Conservation (phyloP, 2,113 vertebrate genomes). For the Sebastes fasciatus region DNA sequence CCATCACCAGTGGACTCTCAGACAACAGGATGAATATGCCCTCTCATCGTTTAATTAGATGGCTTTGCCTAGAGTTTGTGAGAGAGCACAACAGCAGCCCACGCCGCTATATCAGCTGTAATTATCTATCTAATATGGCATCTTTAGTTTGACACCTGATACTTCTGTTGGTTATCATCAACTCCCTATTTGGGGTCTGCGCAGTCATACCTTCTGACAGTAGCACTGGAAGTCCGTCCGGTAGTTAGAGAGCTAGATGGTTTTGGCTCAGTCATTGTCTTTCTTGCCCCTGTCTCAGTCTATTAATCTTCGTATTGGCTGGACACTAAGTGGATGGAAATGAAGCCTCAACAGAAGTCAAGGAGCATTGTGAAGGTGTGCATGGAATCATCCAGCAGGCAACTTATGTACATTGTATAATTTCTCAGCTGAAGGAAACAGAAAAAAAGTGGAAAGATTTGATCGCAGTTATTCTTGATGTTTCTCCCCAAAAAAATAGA, state of each 20-base stretch:
- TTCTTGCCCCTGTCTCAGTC: conserved; percentile 18
- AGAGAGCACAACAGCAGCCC: conserved; percentile 69
- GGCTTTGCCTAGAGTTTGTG: conserved; percentile 74
- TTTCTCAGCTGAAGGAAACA: not conserved
- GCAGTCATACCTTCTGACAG: conserved; percentile 38
- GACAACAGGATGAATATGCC: conserved; percentile 77
- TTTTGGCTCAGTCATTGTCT: conserved; percentile 4
- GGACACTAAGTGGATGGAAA: conserved; percentile 14
- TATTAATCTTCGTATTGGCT: conserved; percentile 13
- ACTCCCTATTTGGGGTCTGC: conserved; percentile 47
- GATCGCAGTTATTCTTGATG: not conserved
- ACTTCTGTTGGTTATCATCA: conserved; percentile 62
- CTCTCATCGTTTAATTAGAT: conserved; percentile 85
- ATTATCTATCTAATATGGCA: conserved; percentile 82
- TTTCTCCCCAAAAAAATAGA: not conserved
- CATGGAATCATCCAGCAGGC: not conserved
- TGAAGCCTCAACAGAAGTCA: conserved; percentile 9
- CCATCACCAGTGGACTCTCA: conserved; percentile 79
- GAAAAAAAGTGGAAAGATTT: not conserved
- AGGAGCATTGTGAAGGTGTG: not conserved
- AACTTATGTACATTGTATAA: not conserved
- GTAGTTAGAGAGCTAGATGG: conserved; percentile 14
- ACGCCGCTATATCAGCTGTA: conserved; percentile 67
- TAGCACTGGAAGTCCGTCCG: conserved; percentile 21
- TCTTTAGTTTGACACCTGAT: conserved; percentile 74